Evolutionary conservation across 2,888 invertebrate species (phyloP).

Genomic region (Microplitis deprimator): DNA sequence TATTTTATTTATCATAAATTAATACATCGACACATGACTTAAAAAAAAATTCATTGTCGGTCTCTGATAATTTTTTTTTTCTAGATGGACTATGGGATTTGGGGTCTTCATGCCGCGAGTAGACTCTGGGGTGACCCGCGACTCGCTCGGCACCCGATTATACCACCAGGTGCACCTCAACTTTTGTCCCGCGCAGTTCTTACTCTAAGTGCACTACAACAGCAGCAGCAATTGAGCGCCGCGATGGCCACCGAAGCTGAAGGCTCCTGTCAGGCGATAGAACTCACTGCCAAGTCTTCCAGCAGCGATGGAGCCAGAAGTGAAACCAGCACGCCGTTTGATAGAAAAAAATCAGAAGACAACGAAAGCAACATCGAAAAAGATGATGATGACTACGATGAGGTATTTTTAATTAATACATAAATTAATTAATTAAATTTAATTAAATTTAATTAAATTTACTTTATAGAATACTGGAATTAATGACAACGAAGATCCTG

Average conservation of each 20-base stretch:
- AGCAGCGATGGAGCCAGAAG: slow-evolving; percentile 41
- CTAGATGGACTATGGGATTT: slow-evolving; percentile 72
- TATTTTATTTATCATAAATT: too few relatives aligned
- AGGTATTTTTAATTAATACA: slow-evolving; percentile 60
- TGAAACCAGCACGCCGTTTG: slow-evolving; percentile 20
- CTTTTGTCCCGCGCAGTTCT: slow-evolving; percentile 64
- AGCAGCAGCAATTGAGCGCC: slow-evolving; percentile 55
- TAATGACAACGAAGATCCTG: slow-evolving; percentile 64
- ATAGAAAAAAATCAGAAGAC: slow-evolving; percentile 53
- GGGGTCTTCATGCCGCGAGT: slow-evolving; percentile 68
- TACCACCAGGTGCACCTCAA: slow-evolving; percentile 60
- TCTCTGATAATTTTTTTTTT: background rate
- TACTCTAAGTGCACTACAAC: slow-evolving; percentile 63
- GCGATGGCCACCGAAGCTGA: slow-evolving; percentile 46
- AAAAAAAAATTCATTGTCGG: background rate
- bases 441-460: too few relatives aligned
- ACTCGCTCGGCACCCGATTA: slow-evolving; percentile 64
- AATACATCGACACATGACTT: background rate
- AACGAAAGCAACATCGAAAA: slow-evolving; percentile 65
- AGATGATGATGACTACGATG: slow-evolving; percentile 42
- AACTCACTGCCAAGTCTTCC: slow-evolving; percentile 59
- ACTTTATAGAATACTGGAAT: slow-evolving; percentile 51
- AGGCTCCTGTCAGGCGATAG: slow-evolving; percentile 62
- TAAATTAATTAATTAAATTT: slow-evolving; percentile 7
- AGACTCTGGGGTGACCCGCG: slow-evolving; percentile 69